phyloP scores from a whole-genome alignment of 2,888 invertebrate species.

The Heliconius charithonia region DNA sequence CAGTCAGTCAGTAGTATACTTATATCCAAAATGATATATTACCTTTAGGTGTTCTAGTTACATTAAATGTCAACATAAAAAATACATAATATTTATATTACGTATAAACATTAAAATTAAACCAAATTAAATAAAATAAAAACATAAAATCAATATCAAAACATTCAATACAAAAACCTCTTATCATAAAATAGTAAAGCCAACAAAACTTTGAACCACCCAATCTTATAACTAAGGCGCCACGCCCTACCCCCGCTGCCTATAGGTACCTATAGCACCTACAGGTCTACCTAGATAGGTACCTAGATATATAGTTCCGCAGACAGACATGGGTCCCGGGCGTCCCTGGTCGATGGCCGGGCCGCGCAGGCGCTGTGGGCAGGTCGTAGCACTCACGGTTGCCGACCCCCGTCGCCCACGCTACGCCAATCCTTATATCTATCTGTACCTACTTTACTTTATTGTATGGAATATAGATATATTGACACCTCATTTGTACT shows the following conservation, averaged over 20 bases:
- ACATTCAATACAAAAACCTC: background rate
- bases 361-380: slow-evolving; percentile 74
- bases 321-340: slow-evolving; percentile 48
- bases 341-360: slow-evolving; percentile 67
- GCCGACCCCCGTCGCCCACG: slow-evolving; percentile 72
- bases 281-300: background rate
- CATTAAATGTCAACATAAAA: no score
- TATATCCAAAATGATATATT: no score
- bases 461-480: background rate
- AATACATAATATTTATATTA: background rate
- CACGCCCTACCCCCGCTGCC: background rate
- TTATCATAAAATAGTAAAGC: background rate
- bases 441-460: slow-evolving; percentile 2
- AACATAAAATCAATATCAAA: background rate
- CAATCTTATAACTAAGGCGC: background rate
- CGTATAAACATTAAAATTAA: background rate
- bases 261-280: background rate
- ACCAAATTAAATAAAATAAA: background rate
- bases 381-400: slow-evolving; percentile 79
- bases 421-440: slow-evolving; percentile 50
- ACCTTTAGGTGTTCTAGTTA: no score
- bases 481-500: background rate
- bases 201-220: background rate
- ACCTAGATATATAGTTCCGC: slow-evolving; percentile 28
- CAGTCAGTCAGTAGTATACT: background rate